Conservation (phyloP, 2,113 vertebrate genomes). For the Potamarius usumacintae region DNA sequence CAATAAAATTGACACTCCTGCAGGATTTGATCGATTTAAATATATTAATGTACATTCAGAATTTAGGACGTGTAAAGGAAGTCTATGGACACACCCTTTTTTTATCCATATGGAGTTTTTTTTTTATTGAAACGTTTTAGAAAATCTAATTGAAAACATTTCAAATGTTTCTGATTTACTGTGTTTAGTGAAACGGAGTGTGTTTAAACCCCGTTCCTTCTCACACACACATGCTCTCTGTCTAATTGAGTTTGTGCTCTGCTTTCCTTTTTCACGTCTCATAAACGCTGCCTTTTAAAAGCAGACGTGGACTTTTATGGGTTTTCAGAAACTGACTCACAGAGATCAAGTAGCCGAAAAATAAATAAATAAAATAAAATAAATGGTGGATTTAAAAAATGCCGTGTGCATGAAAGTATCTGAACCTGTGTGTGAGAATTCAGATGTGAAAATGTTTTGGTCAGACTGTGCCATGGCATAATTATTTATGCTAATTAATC, state of each 20-base stretch:
- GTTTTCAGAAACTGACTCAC: slow-evolving; percentile 60
- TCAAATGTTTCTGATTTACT: not conserved
- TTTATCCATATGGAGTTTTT: not conserved
- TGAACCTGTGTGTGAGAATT: not conserved
- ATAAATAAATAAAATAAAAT: not conserved
- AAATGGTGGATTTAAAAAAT: not conserved
- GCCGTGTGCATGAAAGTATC: not conserved
- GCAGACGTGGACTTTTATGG: slow-evolving; percentile 67
- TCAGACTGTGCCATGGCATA: not conserved
- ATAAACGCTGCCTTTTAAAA: slow-evolving; percentile 71
- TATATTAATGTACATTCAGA: not conserved
- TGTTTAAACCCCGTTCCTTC: not conserved
- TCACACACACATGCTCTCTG: slow-evolving; percentile 50
- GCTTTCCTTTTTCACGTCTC: slow-evolving; percentile 69
- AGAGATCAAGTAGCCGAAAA: slow-evolving; percentile 35
- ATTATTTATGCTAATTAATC: not conserved
- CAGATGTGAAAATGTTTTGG: not conserved
- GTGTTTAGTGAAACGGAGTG: not conserved
- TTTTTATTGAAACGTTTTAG: not conserved
- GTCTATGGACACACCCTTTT: not conserved
- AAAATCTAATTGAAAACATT: not conserved
- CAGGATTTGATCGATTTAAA: not conserved
- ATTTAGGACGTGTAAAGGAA: not conserved
- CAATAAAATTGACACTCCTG: not conserved
- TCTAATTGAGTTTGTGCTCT: slow-evolving; percentile 75